Evolutionary conservation across 2,797 vertebrate genomes (phyloP).

Genomic region (Ptychobarbus kaznakovi): DNA sequence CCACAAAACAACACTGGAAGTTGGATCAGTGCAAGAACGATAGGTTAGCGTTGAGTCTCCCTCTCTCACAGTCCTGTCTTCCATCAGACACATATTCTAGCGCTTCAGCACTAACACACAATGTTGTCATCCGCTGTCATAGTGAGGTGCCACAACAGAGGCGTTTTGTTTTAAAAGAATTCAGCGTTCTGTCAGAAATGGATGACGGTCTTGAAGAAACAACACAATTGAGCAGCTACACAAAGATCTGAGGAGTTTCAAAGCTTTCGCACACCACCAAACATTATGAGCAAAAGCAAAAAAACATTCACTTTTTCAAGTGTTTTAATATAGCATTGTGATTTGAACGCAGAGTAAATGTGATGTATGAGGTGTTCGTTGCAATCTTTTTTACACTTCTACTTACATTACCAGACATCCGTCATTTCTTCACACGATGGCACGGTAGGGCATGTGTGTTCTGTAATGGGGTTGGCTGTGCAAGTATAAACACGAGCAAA

Average conservation of each 20-base stretch:
- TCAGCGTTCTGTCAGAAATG: conserved; percentile 68
- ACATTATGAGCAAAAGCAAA: not conserved
- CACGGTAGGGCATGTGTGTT: conserved; percentile 11
- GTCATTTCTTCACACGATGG: conserved; percentile 23
- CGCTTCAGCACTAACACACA: conserved; percentile 60
- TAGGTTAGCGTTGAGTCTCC: conserved; percentile 28
- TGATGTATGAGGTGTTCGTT: not conserved
- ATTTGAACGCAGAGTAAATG: conserved; percentile 11
- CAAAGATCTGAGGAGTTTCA: conserved; percentile 20
- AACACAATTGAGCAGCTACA: conserved; percentile 35
- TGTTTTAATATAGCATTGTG: conserved; percentile 14
- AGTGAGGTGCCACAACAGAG: conserved; percentile 60
- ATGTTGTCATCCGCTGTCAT: conserved; percentile 68
- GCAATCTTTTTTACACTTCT: conserved; percentile 19
- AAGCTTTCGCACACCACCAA: not conserved
- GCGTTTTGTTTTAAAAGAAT: conserved; percentile 65
- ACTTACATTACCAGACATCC: conserved; percentile 11
- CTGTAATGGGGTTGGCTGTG: not conserved
- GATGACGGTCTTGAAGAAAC: conserved; percentile 56
- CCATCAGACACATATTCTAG: conserved; percentile 26
- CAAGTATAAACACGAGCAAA: conserved; percentile 37
- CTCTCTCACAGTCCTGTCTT: conserved; percentile 29
- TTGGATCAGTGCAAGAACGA: conserved; percentile 11
- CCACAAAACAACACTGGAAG: conserved; percentile 18
- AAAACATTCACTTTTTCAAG: conserved; percentile 28